These are phyloP conservation scores for Leiothrix lutea DNA, from an alignment of 2,113 vertebrate species.

Conservation along the genomic window DNA sequence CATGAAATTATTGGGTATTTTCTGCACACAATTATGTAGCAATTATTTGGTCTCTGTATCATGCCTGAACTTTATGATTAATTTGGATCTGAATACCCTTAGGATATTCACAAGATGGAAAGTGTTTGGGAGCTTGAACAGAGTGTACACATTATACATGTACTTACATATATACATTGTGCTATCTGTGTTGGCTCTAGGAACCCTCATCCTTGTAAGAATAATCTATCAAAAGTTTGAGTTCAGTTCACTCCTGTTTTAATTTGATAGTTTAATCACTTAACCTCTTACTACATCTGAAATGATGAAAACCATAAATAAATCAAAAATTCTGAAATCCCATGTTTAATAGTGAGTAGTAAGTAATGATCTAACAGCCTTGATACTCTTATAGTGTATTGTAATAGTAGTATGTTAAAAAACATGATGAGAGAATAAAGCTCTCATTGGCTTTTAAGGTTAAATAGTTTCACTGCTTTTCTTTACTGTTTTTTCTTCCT, in stretches of 20 bases:
- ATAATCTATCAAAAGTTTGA: background rate
- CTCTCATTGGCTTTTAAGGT: background rate
- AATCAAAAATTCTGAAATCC: background rate
- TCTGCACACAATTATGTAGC: background rate
- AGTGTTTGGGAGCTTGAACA: background rate
- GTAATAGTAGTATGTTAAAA: background rate
- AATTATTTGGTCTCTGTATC: background rate
- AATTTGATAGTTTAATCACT: background rate
- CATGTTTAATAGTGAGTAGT: background rate
- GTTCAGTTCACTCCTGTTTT: background rate
- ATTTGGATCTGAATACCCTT: background rate
- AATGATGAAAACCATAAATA: background rate
- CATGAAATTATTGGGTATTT: background rate
- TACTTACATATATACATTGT: background rate
- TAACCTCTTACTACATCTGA: background rate
- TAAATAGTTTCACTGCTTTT: background rate
- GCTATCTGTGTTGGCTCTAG: background rate
- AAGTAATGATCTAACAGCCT: background rate
- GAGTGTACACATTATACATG: rapidly evolving
- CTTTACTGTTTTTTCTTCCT: background rate
- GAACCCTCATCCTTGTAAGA: background rate
- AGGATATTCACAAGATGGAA: background rate
- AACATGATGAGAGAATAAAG: background rate
- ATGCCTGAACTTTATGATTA: background rate
- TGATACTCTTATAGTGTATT: background rate